A percentile compares a stretch with the other conserved stretches of the same genome.
Conservation (phyloP, 2,113 vertebrate genomes). For the Phalacrocorax pelagicus region DNA sequence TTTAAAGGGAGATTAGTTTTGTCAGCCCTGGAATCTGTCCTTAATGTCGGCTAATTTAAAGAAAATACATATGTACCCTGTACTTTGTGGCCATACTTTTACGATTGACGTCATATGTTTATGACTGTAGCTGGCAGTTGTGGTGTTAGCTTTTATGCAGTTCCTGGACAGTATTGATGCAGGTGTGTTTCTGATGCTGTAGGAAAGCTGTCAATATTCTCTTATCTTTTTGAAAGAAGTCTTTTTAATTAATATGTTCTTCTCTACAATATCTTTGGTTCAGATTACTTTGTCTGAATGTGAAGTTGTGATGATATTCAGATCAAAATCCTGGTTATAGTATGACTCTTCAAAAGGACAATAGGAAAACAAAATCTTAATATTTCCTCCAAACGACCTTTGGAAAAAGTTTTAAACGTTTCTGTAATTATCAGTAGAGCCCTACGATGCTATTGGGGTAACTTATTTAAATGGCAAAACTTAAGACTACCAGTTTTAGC, state of each 20-base stretch:
- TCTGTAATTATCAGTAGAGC: neutral
- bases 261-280: neutral
- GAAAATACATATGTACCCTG: neutral
- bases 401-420: neutral
- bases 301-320: neutral
- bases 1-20: slow-evolving; percentile 9
- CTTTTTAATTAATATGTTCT: neutral
- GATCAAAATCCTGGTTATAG: neutral
- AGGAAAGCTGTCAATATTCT: neutral
- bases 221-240: neutral
- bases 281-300: neutral
- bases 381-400: neutral
- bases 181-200: neutral
- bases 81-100: slow-evolving; percentile 19
- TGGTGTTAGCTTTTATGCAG: neutral
- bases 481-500: neutral
- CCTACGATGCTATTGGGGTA: neutral
- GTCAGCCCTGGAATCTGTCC: neutral
- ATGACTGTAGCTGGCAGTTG: neutral
- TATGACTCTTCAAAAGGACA: neutral
- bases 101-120: neutral
- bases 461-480: neutral
- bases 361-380: neutral
- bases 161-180: neutral
- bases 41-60: slow-evolving; percentile 9